Evolutionary conservation across 2,888 invertebrate species (phyloP), one percentile per base, ranked within the genome.

Genomic region (Phragmatobia fuliginosa): DNA sequence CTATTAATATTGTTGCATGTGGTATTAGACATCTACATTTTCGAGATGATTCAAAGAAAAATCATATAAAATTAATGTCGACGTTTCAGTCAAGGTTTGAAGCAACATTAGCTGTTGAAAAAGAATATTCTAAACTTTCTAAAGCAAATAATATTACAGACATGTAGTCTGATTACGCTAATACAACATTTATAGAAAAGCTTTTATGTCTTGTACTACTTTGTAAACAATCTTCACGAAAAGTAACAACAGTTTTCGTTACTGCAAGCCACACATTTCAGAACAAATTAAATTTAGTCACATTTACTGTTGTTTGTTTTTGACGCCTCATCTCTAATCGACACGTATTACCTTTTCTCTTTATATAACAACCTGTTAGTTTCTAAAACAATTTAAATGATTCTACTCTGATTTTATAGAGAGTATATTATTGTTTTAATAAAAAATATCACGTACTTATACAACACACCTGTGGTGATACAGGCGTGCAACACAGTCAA

Each of bases 241-340:
- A 66, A 63, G 66, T 74, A 62, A 49, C 63, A 63, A 65, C 49
- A 62, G 76, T 72, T 76, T 83, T 85, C 83, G 76, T 85, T 84
- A 83, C 83, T 85, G 82, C 87, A 85, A 88, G 83, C 83, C 84
- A 88, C 88, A 91, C 85, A 83, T 88, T 91, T 91, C 87, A 87
- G 87, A 92, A 92, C 88, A 91, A 92, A 93, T 88, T 92, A 92
- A 92, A 92, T 89, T 89, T 91, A 92, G 91, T 92, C 93, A 93
- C 92, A 88, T 88, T 87, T 82, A 82, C 45, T 68, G 73, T 77
- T 74, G 81, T 78, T 80, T 85, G 74, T 79, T 81, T 75, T 76
- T 79, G 7, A 6, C 61, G 10, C 28, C 61, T 2, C 31, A n/a
- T 56, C 25, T 59, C n/a, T n/a, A n/a, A n/a, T n/a, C n/a, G n/a